These are phyloP conservation scores for Drosophila testacea DNA, from an alignment of 2,888 invertebrate genomes.

Conservation along the genomic window DNA sequence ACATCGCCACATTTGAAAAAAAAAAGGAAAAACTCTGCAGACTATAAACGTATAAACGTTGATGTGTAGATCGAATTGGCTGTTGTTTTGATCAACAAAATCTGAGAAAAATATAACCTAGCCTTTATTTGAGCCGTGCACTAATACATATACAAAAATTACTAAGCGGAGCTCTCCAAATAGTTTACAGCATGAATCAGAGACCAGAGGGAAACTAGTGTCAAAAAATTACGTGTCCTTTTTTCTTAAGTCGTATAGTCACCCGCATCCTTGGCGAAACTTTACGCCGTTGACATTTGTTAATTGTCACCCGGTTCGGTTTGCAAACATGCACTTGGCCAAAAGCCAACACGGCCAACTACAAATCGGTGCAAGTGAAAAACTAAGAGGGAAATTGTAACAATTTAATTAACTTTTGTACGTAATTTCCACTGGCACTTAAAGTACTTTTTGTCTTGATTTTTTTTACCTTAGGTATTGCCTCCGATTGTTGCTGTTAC, in stretches of 20 bases:
- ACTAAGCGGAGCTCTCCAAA: slow-evolving; percentile 11
- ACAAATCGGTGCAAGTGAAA: slow-evolving; percentile 26
- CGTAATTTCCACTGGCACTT: slow-evolving; percentile 59
- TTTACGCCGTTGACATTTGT: slow-evolving; percentile 69
- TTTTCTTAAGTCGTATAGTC: slow-evolving; percentile 18
- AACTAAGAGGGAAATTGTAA: slow-evolving; percentile 54
- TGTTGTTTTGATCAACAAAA: too few species aligned
- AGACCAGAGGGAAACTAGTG: slow-evolving; percentile 16
- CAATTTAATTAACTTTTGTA: slow-evolving; percentile 77
- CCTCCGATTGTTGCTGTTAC: slow-evolving; percentile 21
- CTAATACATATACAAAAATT: slow-evolving; percentile 26
- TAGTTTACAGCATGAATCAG: slow-evolving; percentile 15
- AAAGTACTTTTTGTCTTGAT: slow-evolving; percentile 40
- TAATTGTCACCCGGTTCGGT: slow-evolving; percentile 64
- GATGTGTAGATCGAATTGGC: too few species aligned
- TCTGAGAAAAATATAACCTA: too few species aligned
- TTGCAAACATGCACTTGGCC: slow-evolving; percentile 75
- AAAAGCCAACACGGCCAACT: slow-evolving; percentile 68
- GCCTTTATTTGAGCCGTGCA: neutral
- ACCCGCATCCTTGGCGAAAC: slow-evolving; percentile 55
- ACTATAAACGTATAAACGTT: too few species aligned
- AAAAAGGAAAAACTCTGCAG: too few species aligned
- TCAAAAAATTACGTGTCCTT: slow-evolving; percentile 32
- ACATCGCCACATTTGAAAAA: too few species aligned
- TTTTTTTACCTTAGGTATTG: slow-evolving; percentile 41